These are phyloP conservation scores for Atrichornis clamosus DNA, from an alignment of 2,113 vertebrate genomes.

Conservation along the genomic window DNA sequence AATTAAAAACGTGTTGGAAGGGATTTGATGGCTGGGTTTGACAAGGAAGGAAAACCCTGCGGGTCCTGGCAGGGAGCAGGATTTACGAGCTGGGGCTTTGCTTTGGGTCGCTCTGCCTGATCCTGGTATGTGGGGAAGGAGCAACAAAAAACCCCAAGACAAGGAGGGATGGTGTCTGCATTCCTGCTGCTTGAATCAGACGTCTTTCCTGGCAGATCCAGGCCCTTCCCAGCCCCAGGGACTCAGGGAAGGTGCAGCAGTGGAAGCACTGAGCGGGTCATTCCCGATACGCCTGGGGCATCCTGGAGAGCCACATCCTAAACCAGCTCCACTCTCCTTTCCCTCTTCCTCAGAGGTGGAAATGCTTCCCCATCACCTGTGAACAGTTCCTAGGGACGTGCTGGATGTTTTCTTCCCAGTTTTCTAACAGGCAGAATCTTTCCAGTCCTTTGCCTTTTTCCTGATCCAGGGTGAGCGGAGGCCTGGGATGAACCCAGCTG, in stretches of 20 bases:
- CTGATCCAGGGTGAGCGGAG: neutral
- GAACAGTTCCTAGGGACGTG: fast-evolving
- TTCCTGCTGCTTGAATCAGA: neutral
- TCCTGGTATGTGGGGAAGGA: neutral
- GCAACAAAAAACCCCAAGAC: neutral
- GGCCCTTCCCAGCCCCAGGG: neutral
- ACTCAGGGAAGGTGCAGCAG: neutral
- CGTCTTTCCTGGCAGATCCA: fast-evolving
- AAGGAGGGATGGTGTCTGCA: neutral
- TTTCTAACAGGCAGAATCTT: too few relatives aligned
- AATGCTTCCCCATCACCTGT: fast-evolving
- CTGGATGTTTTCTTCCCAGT: neutral
- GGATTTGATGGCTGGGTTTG: neutral
- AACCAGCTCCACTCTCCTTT: neutral
- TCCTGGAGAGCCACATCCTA: fast-evolving
- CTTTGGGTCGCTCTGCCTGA: neutral
- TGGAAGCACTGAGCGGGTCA: fast-evolving
- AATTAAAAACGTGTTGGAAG: neutral
- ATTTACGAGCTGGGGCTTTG: conserved; percentile 15
- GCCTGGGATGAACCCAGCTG: neutral
- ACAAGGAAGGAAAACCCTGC: neutral
- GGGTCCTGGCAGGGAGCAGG: neutral
- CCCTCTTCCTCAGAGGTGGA: neutral
- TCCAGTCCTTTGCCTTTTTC: neutral
- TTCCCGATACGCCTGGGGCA: neutral